Conservation (phyloP, 1,140 invertebrate genomes). For the Bombus cullumanus region DNA sequence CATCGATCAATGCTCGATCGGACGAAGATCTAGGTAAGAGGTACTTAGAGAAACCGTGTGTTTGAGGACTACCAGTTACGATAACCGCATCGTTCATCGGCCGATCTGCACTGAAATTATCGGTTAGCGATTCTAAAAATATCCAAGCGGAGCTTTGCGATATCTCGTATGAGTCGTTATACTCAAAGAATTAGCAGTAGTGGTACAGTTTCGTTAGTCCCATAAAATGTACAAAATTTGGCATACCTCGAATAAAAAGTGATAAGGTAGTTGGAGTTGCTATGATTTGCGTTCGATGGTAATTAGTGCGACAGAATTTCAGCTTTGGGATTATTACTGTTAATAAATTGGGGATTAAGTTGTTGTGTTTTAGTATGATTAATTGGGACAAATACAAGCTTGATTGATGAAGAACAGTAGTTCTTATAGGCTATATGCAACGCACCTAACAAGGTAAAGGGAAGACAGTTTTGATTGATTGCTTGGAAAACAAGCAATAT, state of each 20-base stretch:
- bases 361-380: not conserved
- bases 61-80: not conserved
- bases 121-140: not conserved
- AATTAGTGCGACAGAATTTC: too few species aligned
- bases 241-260: too few species aligned
- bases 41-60: constrained; percentile 6
- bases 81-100: not conserved
- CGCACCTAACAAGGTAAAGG: not conserved
- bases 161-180: not conserved
- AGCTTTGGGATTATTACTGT: not conserved
- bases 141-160: not conserved
- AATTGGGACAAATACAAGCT: not conserved
- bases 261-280: too few species aligned
- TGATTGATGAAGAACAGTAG: constrained; percentile 1
- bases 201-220: too few species aligned
- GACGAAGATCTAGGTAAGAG: constrained; percentile 19
- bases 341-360: not conserved
- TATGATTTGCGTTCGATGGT: too few species aligned
- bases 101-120: not conserved
- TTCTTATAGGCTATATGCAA: not conserved
- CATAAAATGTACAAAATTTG: too few species aligned
- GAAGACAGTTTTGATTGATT: constrained; percentile 5
- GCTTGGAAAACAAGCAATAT: not conserved
- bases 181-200: too few species aligned
- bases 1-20: constrained; percentile 37